A percentile compares a stretch with the other conserved stretches of the same genome.
These are phyloP conservation scores for Tetramorium parvispinum DNA, from an alignment of 1,140 invertebrate species.

Conservation along the genomic window DNA sequence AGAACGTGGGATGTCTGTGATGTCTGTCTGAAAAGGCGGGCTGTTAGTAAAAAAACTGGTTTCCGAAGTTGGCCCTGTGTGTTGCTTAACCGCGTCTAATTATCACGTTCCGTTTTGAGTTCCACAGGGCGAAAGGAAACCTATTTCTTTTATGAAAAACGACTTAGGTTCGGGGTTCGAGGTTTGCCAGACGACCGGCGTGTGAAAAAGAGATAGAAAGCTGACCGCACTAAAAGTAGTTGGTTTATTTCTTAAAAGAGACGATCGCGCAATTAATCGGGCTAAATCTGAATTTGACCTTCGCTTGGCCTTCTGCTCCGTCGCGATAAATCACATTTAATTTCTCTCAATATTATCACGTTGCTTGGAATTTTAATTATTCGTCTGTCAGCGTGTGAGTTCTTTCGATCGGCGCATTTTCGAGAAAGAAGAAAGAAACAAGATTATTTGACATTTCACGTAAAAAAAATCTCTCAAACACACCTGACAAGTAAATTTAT, in stretches of 20 bases:
- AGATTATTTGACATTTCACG: neutral
- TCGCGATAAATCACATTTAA: conserved; percentile 9
- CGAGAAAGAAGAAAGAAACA: neutral
- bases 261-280: neutral
- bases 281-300: neutral
- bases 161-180: neutral
- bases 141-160: neutral
- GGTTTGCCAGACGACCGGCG: neutral
- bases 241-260: neutral
- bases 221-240: neutral
- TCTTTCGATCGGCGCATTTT: neutral
- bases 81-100: conserved; percentile 1
- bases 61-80: neutral
- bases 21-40: neutral
- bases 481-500: neutral
- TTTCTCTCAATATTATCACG: neutral
- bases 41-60: conserved; percentile 7
- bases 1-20: neutral
- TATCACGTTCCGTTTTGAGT: neutral
- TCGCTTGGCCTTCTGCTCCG: neutral
- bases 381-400: neutral
- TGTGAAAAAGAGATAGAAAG: conserved; percentile 14
- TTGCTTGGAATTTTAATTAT: conserved; percentile 32
- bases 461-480: neutral
- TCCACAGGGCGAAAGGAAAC: neutral